Base-by-base conservation (phyloP, 2,113 vertebrate genomes). In the Himantopus leucocephalus region DNA sequence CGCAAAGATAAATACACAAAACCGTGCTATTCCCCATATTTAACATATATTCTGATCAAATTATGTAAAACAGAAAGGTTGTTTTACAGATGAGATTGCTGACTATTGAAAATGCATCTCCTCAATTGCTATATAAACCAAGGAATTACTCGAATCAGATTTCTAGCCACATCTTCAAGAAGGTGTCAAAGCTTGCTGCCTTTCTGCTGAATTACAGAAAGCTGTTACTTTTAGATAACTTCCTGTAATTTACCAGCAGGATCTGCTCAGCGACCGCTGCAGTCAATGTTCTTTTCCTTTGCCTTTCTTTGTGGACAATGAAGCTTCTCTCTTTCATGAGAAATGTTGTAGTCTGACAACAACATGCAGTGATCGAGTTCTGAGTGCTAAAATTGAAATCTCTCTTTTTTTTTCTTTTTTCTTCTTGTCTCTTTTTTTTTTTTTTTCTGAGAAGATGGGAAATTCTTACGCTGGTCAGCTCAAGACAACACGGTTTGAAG, bases 381-480 rank as follows among this genome's bases (percentile, higher is more conserved):
- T 64, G 74, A 84, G 72, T 74, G 62, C 68, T 18, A 66, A 90
- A 88, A 88, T 50, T 64, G 87, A 94, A 92, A 92, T 92, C 45
- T 29, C 0, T 66, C 6, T 58, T 89, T 85, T 9, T 74, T 50
- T 47, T 50, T 21, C 20, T 18, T 26, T 34, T 50, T 15, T 12
- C 19, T 39, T 55, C 50, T 55, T 92, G 2, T 6, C 10, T 41
- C 8, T 27, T 26, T 60, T 43, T 39, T 89, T 18, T 32, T 64
- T 35, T 90, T 83, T 37, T 64, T 39, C 89, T 67, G 34, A 84
- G 96, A 98, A 98, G 97, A 99, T 99, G 99, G 99, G 99, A 90
- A 99, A 99, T 98, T 99, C 99, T 6, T 99, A 99, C 1, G 99
- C 99, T 5, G 99, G 99, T 41, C 99, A 99, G 97, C 98, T 99